Base-by-base conservation (phyloP, 2,113 vertebrate genomes). In the Hippocampus mohnikei region DNA sequence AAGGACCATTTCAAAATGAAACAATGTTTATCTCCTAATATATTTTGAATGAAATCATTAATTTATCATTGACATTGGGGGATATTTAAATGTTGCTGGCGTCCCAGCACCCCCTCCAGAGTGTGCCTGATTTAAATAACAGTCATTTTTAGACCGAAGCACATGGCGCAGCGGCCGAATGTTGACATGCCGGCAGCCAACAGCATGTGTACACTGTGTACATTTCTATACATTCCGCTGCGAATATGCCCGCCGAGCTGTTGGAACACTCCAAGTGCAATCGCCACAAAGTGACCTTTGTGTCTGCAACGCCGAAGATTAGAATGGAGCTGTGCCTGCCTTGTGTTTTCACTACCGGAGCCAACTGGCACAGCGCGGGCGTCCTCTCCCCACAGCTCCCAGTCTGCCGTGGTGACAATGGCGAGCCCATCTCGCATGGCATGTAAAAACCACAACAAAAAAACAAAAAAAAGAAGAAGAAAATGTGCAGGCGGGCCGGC, bases 311-410 rank as follows among this genome's bases (percentile, higher is more conserved):
- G 85, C 85, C 84, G 79, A 89, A 89, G 89, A 92, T 90, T 88
- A 89, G 86, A 89, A 85, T 87, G 70, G 87, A 87, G 85, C 87
- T 82, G 87, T 84, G 87, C 86, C 89, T 88, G 90, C 91, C 88
- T 93, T 73, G 85, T 92, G 91, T 91, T 92, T 91, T 88, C 81
- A 86, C 78, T 77, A 44, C 65, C 69, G 50, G 77, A 84, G 91
- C 92, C 92, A 93, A 89, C 85, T 93, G 93, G 93, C 91, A 91
- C 76, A 3, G 74, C 20, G n/a, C 53, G 77, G 81, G 71, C 72
- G 7, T 87, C 80, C 85, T 85, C 85, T 87, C 89, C 84, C 74
- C 76, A 9, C 63, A 66, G 85, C 83, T 89, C 85, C 85, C 88
- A 87, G 84, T 90, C 89, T 90, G 91, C 88, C 81, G 69, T 78